These are phyloP conservation scores for Yasuhikotakia modesta DNA, from an alignment of 2,797 vertebrate species.

Conservation along the genomic window DNA sequence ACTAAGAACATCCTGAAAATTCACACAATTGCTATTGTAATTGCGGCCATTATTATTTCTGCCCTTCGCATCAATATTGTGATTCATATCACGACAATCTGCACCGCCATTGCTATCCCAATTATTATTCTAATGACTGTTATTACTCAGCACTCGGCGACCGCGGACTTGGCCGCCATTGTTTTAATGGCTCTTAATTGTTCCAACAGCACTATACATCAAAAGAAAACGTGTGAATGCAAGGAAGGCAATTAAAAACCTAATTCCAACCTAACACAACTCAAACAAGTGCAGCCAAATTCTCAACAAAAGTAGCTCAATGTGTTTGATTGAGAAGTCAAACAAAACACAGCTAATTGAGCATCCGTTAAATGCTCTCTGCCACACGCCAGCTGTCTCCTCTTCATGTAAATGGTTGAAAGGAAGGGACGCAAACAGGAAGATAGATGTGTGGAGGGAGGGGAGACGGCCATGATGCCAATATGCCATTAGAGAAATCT, in stretches of 20 bases:
- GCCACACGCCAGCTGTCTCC: constrained; percentile 71
- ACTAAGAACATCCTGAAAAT: constrained; percentile 59
- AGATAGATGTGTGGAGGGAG: constrained; percentile 41
- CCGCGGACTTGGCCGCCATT: constrained; percentile 65
- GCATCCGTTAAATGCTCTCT: constrained; percentile 66
- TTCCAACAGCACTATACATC: constrained; percentile 63
- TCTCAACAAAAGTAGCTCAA: constrained; percentile 58
- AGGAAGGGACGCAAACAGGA: constrained; percentile 34
- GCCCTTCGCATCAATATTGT: constrained; percentile 79
- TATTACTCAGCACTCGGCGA: constrained; percentile 78
- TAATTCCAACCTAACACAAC: constrained; percentile 41
- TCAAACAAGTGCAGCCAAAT: constrained; percentile 46
- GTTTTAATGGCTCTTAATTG: constrained; percentile 70
- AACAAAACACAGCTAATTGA: constrained; percentile 69
- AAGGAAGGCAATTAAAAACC: constrained; percentile 64
- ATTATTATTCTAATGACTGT: constrained; percentile 81
- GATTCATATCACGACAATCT: constrained; percentile 77
- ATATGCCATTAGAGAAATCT: constrained; percentile 50
- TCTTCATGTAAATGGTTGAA: constrained; percentile 67
- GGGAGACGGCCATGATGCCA: constrained; percentile 57
- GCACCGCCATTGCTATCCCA: constrained; percentile 68
- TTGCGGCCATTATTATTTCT: constrained; percentile 76
- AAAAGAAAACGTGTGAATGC: constrained; percentile 53
- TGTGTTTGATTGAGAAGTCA: constrained; percentile 59
- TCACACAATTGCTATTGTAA: constrained; percentile 73